These are phyloP conservation scores for Drosophila bunnanda DNA, from an alignment of 2,888 invertebrate species.

Conservation along the genomic window DNA sequence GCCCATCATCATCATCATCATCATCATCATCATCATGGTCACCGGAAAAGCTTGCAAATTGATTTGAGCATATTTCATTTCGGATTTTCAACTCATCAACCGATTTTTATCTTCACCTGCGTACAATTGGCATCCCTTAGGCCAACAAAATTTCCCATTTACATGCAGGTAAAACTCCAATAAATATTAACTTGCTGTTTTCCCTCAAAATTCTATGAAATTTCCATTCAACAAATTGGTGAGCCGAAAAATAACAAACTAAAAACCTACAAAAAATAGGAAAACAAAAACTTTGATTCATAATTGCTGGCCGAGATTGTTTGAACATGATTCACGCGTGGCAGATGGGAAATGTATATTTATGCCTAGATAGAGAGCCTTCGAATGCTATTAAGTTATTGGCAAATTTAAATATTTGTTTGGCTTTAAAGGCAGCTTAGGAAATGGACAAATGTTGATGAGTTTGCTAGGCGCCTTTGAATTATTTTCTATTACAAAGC, in stretches of 20 bases:
- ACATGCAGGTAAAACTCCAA: slow-evolving; percentile 36
- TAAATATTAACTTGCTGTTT: slow-evolving; percentile 31
- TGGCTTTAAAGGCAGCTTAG: slow-evolving; percentile 9
- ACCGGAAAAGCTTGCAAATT: slow-evolving; percentile 38
- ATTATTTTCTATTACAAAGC: neutral
- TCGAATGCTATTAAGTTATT: slow-evolving; percentile 3
- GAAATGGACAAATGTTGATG: neutral
- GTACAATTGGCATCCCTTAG: slow-evolving; percentile 23
- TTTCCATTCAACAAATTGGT: slow-evolving; percentile 16
- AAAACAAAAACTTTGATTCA: slow-evolving; percentile 10
- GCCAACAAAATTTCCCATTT: slow-evolving; percentile 35
- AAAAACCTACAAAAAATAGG: too few species aligned
- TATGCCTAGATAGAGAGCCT: neutral
- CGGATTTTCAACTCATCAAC: slow-evolving; percentile 34
- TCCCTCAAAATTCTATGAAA: neutral
- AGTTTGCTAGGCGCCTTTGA: neutral
- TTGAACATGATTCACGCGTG: slow-evolving; percentile 16
- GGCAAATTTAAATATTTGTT: slow-evolving; percentile 19
- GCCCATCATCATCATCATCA: slow-evolving; percentile 1
- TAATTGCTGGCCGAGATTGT: slow-evolving; percentile 13
- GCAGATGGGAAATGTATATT: slow-evolving; percentile 16
- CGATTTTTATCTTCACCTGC: slow-evolving; percentile 28
- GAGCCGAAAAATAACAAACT: too few species aligned
- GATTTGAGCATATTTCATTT: slow-evolving; percentile 51
- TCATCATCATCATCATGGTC: slow-evolving; percentile 21